Conservation (phyloP, 2,888 invertebrate genomes). For the Cyclophora albipunctata region DNA sequence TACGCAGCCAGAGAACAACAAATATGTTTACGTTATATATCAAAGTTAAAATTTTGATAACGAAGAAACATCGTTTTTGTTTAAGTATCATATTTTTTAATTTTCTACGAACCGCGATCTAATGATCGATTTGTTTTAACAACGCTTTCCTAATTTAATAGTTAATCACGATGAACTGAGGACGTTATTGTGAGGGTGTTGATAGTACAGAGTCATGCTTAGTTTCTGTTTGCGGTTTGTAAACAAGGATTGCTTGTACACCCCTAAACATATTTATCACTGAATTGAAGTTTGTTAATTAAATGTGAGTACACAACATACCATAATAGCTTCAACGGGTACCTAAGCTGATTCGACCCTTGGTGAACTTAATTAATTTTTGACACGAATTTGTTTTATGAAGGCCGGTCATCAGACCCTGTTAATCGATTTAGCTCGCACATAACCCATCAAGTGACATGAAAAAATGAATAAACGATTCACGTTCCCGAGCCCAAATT, state of each 20-base stretch:
- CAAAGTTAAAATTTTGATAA: constrained; percentile 15
- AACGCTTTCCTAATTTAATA: too few species aligned
- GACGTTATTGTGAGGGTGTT: too few species aligned
- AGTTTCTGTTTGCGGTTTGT: too few species aligned
- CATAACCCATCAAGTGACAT: constrained; percentile 22
- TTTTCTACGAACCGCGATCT: neutral
- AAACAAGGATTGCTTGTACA: too few species aligned
- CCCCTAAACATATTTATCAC: too few species aligned
- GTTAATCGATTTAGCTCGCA: constrained; percentile 35
- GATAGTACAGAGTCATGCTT: too few species aligned
- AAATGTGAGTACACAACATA: constrained; percentile 12
- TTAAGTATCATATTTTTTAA: neutral
- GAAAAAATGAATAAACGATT: constrained; percentile 5
- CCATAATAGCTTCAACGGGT: constrained; percentile 19
- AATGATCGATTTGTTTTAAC: neutral
- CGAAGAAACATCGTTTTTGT: constrained; percentile 2
- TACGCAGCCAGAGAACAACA: constrained; percentile 20
- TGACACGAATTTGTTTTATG: constrained; percentile 41
- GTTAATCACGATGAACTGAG: too few species aligned
- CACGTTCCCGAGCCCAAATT: too few species aligned
- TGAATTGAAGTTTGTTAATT: constrained; percentile 10
- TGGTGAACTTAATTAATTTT: constrained; percentile 48
- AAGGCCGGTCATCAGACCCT: constrained; percentile 27
- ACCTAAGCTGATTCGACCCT: constrained; percentile 18
- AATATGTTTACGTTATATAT: constrained; percentile 20